Conservation (phyloP, 2,113 vertebrate genomes). For the Brevimyrus niger region DNA sequence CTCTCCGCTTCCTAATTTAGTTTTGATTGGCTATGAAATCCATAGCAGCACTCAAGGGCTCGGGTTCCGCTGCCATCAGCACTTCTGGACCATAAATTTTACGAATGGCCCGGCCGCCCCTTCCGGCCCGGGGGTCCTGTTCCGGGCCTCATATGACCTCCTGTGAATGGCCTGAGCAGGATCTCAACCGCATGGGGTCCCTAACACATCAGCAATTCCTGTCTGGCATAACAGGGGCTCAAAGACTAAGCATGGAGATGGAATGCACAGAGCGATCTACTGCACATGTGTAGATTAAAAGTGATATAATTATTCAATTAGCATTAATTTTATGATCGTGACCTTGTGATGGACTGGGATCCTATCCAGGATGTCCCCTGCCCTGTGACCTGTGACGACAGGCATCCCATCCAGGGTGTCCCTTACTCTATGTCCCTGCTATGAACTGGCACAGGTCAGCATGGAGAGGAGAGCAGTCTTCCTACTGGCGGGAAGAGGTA, state of each 20-base stretch:
- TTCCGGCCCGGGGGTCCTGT: constrained; percentile 38
- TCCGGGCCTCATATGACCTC: constrained; percentile 48
- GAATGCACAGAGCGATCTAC: neutral
- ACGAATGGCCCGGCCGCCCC: constrained; percentile 40
- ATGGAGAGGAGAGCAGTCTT: neutral
- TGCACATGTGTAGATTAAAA: neutral
- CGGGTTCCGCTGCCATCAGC: constrained; percentile 68
- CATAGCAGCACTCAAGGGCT: constrained; percentile 58
- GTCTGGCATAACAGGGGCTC: neutral
- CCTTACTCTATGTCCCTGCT: neutral
- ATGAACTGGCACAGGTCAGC: neutral
- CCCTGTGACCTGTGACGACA: neutral
- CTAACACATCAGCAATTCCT: neutral
- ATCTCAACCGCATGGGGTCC: constrained; percentile 25
- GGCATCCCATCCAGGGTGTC: neutral
- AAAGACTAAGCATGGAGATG: neutral
- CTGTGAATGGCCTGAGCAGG: constrained; percentile 40
- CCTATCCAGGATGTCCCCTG: neutral
- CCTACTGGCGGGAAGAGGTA: neutral
- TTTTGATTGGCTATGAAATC: constrained; percentile 76
- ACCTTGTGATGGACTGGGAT: neutral
- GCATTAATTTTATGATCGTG: neutral
- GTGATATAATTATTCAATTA: neutral
- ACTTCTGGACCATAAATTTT: constrained; percentile 60
- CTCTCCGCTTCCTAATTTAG: constrained; percentile 73